Conservation (phyloP, 2,797 vertebrate species). For the Clangula hyemalis region DNA sequence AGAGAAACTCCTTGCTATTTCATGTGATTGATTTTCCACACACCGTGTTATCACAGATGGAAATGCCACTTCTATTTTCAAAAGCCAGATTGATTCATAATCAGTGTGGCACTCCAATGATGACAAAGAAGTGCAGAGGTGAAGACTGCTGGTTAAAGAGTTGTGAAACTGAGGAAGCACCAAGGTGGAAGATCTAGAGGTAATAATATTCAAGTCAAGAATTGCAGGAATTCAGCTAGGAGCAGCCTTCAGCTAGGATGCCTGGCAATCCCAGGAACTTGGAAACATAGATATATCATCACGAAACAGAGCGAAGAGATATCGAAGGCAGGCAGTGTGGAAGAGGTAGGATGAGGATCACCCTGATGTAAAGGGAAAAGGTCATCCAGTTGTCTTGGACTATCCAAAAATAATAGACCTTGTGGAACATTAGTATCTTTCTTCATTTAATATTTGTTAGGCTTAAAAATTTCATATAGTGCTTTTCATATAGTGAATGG, state of each 20-base stretch:
- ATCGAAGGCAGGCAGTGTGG: background rate
- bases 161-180: background rate
- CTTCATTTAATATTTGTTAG: background rate
- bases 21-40: background rate
- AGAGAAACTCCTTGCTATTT: background rate
- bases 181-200: background rate
- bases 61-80: background rate
- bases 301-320: background rate
- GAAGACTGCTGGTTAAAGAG: background rate
- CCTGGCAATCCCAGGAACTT: background rate
- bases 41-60: fast-evolving
- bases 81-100: background rate
- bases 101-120: background rate
- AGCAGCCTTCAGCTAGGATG: background rate
- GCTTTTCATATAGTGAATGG: background rate
- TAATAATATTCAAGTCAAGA: background rate
- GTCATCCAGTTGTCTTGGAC: background rate
- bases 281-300: background rate
- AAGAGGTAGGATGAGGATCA: background rate
- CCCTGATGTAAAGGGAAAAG: background rate
- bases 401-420: background rate
- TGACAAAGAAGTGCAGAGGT: background rate
- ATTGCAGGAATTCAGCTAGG: background rate
- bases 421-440: background rate
- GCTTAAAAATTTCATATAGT: background rate